phyloP scores from a whole-genome alignment of 2,888 invertebrate species.

The Andrena bicolor region DNA sequence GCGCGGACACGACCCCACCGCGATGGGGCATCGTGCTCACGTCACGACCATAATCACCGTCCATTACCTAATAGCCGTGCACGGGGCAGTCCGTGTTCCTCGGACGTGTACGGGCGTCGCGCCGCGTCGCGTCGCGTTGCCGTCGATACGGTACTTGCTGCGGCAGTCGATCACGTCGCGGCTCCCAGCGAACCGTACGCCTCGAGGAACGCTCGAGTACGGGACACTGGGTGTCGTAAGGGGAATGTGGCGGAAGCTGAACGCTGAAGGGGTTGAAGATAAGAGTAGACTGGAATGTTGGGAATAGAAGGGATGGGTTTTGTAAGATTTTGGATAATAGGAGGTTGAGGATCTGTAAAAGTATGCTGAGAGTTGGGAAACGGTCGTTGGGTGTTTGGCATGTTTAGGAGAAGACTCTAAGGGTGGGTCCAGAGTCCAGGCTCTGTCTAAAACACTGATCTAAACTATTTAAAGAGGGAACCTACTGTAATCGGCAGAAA shows the following conservation, averaged over 20 bases:
- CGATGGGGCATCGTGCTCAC: conserved; percentile 66
- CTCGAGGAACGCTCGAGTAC: neutral
- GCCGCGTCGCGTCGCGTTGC: neutral
- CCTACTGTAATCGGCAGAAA: no score
- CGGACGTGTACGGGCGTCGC: conserved; percentile 28
- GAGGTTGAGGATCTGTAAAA: no score
- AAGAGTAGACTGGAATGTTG: neutral
- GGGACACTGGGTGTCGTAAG: neutral
- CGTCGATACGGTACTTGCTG: conserved; percentile 4
- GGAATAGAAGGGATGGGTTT: neutral
- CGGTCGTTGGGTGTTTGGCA: no score
- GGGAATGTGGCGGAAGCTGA: neutral
- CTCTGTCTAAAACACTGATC: no score
- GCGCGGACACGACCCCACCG: conserved; percentile 51
- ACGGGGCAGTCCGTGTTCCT: conserved; percentile 46
- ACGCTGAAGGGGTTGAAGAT: neutral
- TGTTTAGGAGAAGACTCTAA: no score
- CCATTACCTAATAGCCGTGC: conserved; percentile 72
- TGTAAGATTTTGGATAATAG: no score
- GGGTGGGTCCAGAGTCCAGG: no score
- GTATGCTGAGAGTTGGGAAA: no score
- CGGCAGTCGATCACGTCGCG: conserved; percentile 33
- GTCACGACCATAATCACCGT: conserved; percentile 73
- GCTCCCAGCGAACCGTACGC: neutral
- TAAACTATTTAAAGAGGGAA: no score